These are phyloP conservation scores for Pseudomyrmex sp. DNA, from an alignment of 1,140 invertebrate species.

Conservation along the genomic window DNA sequence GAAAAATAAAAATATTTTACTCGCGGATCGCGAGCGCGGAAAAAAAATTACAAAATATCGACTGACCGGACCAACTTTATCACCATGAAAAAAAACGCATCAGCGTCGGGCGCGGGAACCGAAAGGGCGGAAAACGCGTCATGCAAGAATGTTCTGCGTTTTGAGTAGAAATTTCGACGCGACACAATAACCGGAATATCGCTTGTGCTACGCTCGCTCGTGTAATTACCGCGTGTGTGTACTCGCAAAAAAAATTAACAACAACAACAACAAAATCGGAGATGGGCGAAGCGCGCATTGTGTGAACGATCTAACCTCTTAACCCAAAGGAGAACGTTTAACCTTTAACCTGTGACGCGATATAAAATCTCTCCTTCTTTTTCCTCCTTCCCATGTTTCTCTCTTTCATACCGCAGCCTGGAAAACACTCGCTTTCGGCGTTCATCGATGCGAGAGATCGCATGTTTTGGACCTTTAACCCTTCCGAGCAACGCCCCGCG, in stretches of 20 bases:
- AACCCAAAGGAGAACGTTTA: conserved; percentile 5
- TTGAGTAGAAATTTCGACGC: neutral
- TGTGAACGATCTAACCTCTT: conserved; percentile 32
- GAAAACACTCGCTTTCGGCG: conserved; percentile 12
- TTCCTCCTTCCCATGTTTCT: neutral
- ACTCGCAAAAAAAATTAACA: neutral
- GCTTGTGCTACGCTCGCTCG: neutral
- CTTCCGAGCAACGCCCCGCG: neutral
- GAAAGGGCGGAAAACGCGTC: neutral
- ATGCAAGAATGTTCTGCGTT: conserved; percentile 18
- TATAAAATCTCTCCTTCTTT: conserved; percentile 1
- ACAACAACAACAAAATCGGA: neutral
- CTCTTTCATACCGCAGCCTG: neutral
- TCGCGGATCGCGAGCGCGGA: neutral
- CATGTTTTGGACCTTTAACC: conserved; percentile 4
- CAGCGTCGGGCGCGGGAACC: neutral
- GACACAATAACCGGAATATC: conserved; percentile 17
- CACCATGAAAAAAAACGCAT: conserved; percentile 4
- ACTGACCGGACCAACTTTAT: conserved; percentile 32
- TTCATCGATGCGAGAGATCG: conserved; percentile 12
- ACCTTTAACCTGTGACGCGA: neutral
- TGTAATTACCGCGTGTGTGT: conserved; percentile 27
- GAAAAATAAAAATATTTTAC: conserved; percentile 29
- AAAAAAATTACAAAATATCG: conserved; percentile 29
- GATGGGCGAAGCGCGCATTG: neutral